Base-by-base conservation (phyloP, 2,113 vertebrate genomes). In the Thunnus thynnus region DNA sequence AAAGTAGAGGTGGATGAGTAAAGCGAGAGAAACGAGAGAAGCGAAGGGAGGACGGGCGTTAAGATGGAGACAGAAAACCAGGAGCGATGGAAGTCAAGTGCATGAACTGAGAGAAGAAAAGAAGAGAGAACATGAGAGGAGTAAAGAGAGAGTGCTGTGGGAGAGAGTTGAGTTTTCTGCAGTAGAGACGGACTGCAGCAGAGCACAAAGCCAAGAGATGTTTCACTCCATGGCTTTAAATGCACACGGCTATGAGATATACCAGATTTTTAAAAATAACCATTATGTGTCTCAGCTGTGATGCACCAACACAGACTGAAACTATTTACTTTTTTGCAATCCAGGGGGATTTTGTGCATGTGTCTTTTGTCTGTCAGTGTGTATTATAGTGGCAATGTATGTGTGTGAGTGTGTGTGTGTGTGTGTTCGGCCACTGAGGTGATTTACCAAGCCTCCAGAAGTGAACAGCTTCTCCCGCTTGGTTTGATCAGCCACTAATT, bases 401-500 rank as follows among this genome's bases (percentile, higher is more conserved):
- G 61, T 55, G 61, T 55, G 44, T 65, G 63, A 46, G 72, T 69
- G 25, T 65, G 70, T 62, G 32, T 62, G 54, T 47, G 20, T 27
- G 48, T 32, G 47, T 58, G 41, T 56, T 41, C 0, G 7, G 70
- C 55, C 5, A 0, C 67, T 41, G 62, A 69, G 36, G 62, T 55
- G 74, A 78, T 73, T 88, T 70, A 22, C 63, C 48, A 77, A 84
- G 72, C 52, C 73, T 80, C 60, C 30, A 55, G 32, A 84, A 76
- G 60, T 41, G 67, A 57, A 68, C 69, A 27, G 70, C 66, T 55
- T 76, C 22, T 72, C 82, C 78, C 52, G 44, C 80, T 79, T 52
- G 67, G 73, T 83, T 88, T 83, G 81, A 90, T 90, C 83, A 79
- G 85, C 74, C 69, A 79, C 76, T 87, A 88, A 92, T 90, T 88